Conservation (phyloP, 2,113 vertebrate genomes). For the Rattus norvegicus region GRCr8 NC_086020.1:153726501-153727000, state of each 20-base stretch:
- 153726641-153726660: slow-evolving; percentile 37
- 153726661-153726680: slow-evolving; percentile 77
- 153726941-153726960: not conserved
- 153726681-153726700: slow-evolving; percentile 69
- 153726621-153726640: slow-evolving; percentile 17
- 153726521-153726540: slow-evolving; percentile 53
- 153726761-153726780: slow-evolving; percentile 24
- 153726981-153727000: slow-evolving; percentile 63
- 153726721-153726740: slow-evolving; percentile 29
- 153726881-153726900: not conserved
- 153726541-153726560: slow-evolving; percentile 54
- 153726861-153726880: not conserved
- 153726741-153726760: slow-evolving; percentile 9
- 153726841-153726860: no score
- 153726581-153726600: slow-evolving; percentile 62
- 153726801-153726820: slow-evolving; percentile 35
- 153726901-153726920: not conserved
- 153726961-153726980: slow-evolving; percentile 60
- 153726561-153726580: slow-evolving; percentile 49
- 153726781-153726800: slow-evolving; percentile 29
- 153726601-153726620: slow-evolving; percentile 47
- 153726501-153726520: not conserved
- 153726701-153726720: slow-evolving; percentile 75
- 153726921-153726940: not conserved
- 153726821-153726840: no score